These are phyloP conservation scores for Taurulus bubalis DNA, from an alignment of 2,113 vertebrate genomes.

Conservation along the genomic window DNA sequence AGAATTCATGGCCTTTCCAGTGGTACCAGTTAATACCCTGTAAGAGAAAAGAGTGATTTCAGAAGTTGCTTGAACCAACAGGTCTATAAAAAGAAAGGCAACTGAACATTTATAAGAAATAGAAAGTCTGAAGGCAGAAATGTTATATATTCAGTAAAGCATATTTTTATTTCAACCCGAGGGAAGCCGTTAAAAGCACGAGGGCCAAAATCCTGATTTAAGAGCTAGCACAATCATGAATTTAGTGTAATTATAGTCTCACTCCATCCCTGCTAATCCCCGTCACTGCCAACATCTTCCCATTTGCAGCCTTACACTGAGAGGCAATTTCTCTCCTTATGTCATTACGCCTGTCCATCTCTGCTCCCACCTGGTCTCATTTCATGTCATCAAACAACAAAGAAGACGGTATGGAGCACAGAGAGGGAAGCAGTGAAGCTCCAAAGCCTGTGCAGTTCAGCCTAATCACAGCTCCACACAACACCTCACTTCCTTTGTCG, in stretches of 20 bases:
- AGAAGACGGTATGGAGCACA: constrained; percentile 12
- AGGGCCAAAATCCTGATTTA: constrained; percentile 2
- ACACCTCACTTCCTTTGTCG: constrained; percentile 37
- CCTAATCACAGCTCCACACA: constrained; percentile 62
- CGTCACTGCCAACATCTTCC: background rate
- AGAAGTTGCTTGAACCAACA: constrained; percentile 12
- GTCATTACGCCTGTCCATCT: constrained; percentile 32
- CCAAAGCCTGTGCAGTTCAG: constrained; percentile 47
- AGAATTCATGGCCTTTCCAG: constrained; percentile 99
- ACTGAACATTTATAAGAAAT: background rate
- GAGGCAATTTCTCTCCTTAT: constrained; percentile 13
- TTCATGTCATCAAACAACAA: constrained; percentile 53
- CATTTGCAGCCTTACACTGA: constrained; percentile 17
- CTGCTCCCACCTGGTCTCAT: constrained; percentile 36
- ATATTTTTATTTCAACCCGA: constrained; percentile 12
- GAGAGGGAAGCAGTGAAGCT: constrained; percentile 33
- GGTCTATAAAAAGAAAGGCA: background rate
- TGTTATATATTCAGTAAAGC: constrained; percentile 11
- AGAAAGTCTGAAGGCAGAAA: background rate
- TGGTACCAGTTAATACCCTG: constrained; percentile 99
- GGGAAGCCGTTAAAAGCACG: constrained; percentile 2
- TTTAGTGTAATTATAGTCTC: constrained; percentile 34
- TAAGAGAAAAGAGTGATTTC: constrained; percentile 23
- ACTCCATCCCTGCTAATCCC: constrained; percentile 22
- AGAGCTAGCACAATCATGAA: constrained; percentile 10